Evolutionary conservation across 2,113 vertebrate genomes (phyloP).

Genomic region (Glaucidium brasilianum): DNA sequence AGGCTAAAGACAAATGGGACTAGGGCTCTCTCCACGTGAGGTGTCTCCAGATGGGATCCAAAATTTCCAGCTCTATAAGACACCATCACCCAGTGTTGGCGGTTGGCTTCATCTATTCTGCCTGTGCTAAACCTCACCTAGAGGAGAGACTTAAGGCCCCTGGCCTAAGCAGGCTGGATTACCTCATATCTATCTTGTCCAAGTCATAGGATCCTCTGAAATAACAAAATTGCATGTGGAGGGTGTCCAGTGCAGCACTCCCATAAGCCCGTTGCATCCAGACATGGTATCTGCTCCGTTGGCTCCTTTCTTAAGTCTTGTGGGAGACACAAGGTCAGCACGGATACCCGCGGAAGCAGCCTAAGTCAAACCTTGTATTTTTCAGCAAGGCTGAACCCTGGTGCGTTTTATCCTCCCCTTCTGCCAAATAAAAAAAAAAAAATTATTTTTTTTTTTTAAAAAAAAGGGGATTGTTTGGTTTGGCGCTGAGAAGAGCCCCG

Average conservation of each 20-base stretch:
- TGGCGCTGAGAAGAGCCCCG: background rate
- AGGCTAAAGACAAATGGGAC: background rate
- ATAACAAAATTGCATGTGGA: background rate
- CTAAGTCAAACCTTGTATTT: background rate
- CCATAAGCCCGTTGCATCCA: background rate
- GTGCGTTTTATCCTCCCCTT: too few relatives aligned
- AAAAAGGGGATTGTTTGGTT: background rate
- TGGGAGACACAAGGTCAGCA: fast-evolving
- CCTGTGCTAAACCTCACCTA: background rate
- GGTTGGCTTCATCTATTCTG: background rate
- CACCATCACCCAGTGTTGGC: background rate
- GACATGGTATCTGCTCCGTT: background rate
- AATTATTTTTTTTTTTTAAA: too few relatives aligned
- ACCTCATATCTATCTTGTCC: background rate
- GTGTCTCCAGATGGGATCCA: background rate
- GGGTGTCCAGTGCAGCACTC: background rate
- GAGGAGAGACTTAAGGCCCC: fast-evolving
- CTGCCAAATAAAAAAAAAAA: background rate
- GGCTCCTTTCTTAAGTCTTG: background rate
- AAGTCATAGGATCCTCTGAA: background rate
- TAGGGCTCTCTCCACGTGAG: background rate
- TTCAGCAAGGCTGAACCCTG: too few relatives aligned
- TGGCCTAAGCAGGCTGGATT: background rate
- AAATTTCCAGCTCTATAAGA: background rate
- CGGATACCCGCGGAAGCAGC: too few relatives aligned